Conservation (phyloP, 2,113 vertebrate species). For the Regulus satrapa region DNA sequence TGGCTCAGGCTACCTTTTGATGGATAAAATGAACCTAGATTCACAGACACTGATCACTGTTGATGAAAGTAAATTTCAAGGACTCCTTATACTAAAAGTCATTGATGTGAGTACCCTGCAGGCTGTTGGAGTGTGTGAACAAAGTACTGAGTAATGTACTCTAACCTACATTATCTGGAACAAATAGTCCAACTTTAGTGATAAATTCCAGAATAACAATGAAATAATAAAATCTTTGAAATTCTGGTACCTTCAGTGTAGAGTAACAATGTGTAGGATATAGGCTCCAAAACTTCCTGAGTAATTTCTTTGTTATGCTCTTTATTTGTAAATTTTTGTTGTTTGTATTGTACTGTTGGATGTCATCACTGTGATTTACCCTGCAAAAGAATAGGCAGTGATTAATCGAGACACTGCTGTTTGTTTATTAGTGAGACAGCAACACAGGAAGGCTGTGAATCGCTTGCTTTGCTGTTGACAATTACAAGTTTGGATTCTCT, state of each 20-base stretch:
- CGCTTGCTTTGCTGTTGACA: neutral
- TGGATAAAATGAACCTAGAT: slow-evolving; percentile 46
- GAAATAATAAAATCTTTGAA: neutral
- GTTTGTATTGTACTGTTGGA: neutral
- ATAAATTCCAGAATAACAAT: neutral
- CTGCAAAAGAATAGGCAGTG: neutral
- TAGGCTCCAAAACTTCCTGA: neutral
- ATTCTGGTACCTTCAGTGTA: neutral
- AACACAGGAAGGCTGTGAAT: neutral
- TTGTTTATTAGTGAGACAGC: neutral
- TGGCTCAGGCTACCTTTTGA: slow-evolving; percentile 62
- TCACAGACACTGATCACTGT: slow-evolving; percentile 59
- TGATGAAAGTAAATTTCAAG: slow-evolving; percentile 66
- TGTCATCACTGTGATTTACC: neutral
- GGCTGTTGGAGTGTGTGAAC: neutral
- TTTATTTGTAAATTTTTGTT: neutral
- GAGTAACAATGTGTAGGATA: neutral
- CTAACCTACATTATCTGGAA: neutral
- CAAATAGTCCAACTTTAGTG: neutral
- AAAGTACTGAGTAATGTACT: neutral
- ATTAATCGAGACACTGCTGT: neutral
- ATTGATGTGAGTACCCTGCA: slow-evolving; percentile 52
- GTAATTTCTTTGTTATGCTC: neutral
- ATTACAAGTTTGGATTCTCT: neutral
- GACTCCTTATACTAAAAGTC: slow-evolving; percentile 63